Conservation (phyloP, 2,888 invertebrate species). For the Caenorhabditis auriculariae region DNA sequence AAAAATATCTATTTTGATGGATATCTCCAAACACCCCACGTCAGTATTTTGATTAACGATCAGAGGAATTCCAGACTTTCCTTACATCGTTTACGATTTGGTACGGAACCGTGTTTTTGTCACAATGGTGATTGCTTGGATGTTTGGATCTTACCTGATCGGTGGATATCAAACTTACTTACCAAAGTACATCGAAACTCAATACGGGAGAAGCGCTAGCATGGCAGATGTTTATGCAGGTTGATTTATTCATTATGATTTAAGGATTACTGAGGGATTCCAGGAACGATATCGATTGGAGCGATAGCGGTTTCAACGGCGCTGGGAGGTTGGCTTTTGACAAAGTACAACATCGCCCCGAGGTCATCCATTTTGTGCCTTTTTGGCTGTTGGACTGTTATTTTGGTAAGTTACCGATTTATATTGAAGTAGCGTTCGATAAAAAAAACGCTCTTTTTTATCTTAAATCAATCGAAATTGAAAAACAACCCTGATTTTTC, state of each 20-base stretch:
- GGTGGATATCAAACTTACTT: slow-evolving; percentile 70
- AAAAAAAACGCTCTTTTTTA: slow-evolving; percentile 1
- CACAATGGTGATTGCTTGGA: slow-evolving; percentile 72
- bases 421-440: slow-evolving; percentile 3
- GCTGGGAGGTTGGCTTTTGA: slow-evolving; percentile 48
- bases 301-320: slow-evolving; percentile 53
- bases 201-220: slow-evolving; percentile 74
- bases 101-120: slow-evolving; percentile 74
- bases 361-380: slow-evolving; percentile 36
- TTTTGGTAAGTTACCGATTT: slow-evolving; percentile 4
- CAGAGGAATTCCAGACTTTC: slow-evolving; percentile 59
- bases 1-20: slow-evolving; percentile 4
- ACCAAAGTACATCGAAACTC: slow-evolving; percentile 77
- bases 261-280: neutral
- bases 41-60: neutral
- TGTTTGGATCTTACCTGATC: slow-evolving; percentile 67
- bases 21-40: neutral
- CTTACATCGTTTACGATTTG: slow-evolving; percentile 68
- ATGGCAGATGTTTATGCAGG: slow-evolving; percentile 74
- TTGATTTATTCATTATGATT: slow-evolving; percentile 45
- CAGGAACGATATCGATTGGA: slow-evolving; percentile 52
- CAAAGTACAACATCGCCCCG: slow-evolving; percentile 40
- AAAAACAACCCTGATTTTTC: neutral
- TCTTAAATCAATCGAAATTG: neutral
- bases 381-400: slow-evolving; percentile 42